Evolutionary conservation across 2,797 vertebrate species (phyloP), one percentile per base, ranked within the genome.

Genomic region (Oreonectes daqikongensis): DNA sequence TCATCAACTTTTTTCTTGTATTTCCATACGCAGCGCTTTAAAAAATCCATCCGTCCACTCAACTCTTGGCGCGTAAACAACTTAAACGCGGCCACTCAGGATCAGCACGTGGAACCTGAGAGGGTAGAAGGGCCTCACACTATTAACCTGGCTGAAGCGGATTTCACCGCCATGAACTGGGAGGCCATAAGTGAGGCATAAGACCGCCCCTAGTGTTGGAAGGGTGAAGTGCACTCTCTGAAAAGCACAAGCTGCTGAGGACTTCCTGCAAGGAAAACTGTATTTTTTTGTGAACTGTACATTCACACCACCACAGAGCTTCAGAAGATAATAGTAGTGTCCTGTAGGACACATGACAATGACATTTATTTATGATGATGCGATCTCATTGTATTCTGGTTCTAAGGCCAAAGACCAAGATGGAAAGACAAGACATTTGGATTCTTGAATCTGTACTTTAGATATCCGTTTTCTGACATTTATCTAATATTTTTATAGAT

Each of bases 31-130:
- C 88, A 96, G 94, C 92, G 94, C 73, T 94, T 95, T 82, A 76
- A 79, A 81, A 94, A 94, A 84, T 79, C 94, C 3, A 91, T 93
- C 35, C 90, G 86, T 75, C 94, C 95, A 14, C 85, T 93, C 24
- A 91, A 90, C 80, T 93, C 94, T 69, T 95, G 95, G 94, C 87
- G 93, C 14, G 87, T 85, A 0, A 93, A 91, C 85, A 91, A 88
- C 78, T 7, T 75, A 3, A 91, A 86, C 84, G 86, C 30, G 50
- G 4, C 69, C 0, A 64, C 69, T 46, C 55, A 7, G 1, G 78
- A 75, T 44, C 86, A 86, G 65, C 63, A 0, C 0, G 0, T 81
- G 52, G 85, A 90, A 9, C 65, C 74, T 0, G 90, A 90, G 5
- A 80, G 82, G 83, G 87, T 94, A 15, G 92, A 93, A 0, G 79